A percentile compares a stretch with the other conserved stretches of the same genome.
Conservation (phyloP, 2,888 invertebrate species). For the Unio pictorum region DNA sequence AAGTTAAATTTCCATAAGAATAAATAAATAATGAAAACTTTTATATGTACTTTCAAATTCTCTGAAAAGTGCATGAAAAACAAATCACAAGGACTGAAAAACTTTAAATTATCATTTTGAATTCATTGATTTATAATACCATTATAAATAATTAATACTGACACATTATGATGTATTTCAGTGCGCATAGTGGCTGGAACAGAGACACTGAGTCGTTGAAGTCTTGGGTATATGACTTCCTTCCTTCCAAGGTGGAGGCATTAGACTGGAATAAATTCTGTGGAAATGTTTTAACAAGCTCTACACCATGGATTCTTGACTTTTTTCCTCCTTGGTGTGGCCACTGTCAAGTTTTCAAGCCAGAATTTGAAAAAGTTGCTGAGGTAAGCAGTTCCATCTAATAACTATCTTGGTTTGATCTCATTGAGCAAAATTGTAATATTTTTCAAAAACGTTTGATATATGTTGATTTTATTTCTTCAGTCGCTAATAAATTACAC, state of each 20-base stretch:
- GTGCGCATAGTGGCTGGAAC: constrained; percentile 77
- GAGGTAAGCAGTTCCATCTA: constrained; percentile 72
- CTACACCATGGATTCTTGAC: constrained; percentile 74
- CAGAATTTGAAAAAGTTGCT: constrained; percentile 79
- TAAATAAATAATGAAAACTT: too few relatives aligned
- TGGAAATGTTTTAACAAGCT: constrained; percentile 73
- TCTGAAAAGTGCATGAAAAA: too few relatives aligned
- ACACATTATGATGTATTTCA: constrained; percentile 60
- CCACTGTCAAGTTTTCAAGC: constrained; percentile 79
- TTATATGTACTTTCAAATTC: too few relatives aligned
- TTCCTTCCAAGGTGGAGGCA: constrained; percentile 76
- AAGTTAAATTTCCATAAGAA: too few relatives aligned
- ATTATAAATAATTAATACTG: not conserved
- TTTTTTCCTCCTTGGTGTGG: constrained; percentile 73
- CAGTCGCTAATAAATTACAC: too few relatives aligned
- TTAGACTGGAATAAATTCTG: constrained; percentile 70
- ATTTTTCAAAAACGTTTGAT: too few relatives aligned
- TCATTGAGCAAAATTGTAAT: too few relatives aligned
- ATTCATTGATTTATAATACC: too few relatives aligned
- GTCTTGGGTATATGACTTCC: constrained; percentile 78
- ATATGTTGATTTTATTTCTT: too few relatives aligned
- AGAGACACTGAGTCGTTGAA: constrained; percentile 78
- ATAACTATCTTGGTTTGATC: too few relatives aligned
- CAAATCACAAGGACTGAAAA: too few relatives aligned
- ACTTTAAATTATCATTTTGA: too few relatives aligned